Evolutionary conservation across 2,797 vertebrate genomes (phyloP).

Genomic region (Buceros bicornis): DNA sequence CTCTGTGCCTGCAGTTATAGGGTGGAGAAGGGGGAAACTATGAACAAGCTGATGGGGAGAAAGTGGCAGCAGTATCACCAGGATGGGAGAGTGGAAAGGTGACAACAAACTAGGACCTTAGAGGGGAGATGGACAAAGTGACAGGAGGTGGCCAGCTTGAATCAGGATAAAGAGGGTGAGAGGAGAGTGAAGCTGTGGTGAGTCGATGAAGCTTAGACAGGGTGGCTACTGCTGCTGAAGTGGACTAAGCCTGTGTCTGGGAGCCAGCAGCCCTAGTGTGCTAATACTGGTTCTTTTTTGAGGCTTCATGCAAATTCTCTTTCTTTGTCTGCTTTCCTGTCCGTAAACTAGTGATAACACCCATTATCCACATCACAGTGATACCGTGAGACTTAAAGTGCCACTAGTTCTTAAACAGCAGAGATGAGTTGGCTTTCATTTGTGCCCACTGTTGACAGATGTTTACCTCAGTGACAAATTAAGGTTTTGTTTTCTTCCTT

Average conservation of each 20-base stretch:
- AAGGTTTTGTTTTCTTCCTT: conserved; percentile 42
- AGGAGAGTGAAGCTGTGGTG: neutral
- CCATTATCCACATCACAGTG: neutral
- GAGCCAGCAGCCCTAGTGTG: neutral
- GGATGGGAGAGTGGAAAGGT: neutral
- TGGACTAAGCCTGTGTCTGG: neutral
- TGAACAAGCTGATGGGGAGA: neutral
- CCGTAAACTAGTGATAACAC: neutral
- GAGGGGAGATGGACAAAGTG: neutral
- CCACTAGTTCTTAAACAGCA: neutral
- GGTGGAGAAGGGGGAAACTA: neutral
- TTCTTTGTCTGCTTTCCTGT: neutral
- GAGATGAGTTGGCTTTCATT: neutral
- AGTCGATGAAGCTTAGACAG: neutral
- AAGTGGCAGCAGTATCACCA: neutral
- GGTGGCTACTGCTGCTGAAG: neutral
- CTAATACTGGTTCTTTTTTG: neutral
- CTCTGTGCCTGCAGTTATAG: neutral
- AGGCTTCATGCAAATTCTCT: neutral
- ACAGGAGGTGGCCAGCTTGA: neutral
- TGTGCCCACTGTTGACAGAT: neutral
- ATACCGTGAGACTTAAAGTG: neutral
- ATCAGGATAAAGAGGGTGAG: neutral
- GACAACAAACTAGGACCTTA: neutral
- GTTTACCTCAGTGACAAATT: conserved; percentile 12